Conservation (phyloP, 2,888 invertebrate genomes). For the Drosophila paranaensis region DNA sequence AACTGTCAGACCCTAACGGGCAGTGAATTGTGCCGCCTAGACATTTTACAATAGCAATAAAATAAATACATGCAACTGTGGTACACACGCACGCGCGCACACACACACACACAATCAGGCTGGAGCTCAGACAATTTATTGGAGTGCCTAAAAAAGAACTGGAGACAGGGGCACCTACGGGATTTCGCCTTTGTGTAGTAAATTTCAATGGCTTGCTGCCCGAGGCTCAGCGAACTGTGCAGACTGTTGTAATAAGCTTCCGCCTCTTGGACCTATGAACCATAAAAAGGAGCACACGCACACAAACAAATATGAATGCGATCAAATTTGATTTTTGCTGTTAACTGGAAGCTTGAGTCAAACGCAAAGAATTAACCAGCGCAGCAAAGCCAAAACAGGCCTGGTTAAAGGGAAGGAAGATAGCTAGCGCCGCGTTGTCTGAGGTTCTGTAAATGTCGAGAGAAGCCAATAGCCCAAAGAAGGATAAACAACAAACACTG, state of each 20-base stretch:
- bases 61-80: slow-evolving; percentile 42
- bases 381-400: slow-evolving; percentile 6
- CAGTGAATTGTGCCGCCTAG: slow-evolving; percentile 74
- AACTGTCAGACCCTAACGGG: slow-evolving; percentile 25
- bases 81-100: slow-evolving; percentile 7
- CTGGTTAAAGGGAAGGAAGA: slow-evolving; percentile 7
- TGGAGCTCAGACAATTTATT: slow-evolving; percentile 38
- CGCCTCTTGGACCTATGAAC: slow-evolving; percentile 29
- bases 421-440: slow-evolving; percentile 68
- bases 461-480: slow-evolving; percentile 57
- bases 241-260: slow-evolving; percentile 65
- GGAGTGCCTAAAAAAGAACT: slow-evolving; percentile 18
- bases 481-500: neutral
- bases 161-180: slow-evolving; percentile 11
- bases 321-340: slow-evolving; percentile 44
- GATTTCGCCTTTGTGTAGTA: slow-evolving; percentile 18
- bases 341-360: slow-evolving; percentile 44
- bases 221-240: slow-evolving; percentile 57
- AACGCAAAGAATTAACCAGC: slow-evolving; percentile 37
- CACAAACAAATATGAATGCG: slow-evolving; percentile 15
- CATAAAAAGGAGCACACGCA: slow-evolving; percentile 31
- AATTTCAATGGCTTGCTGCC: slow-evolving; percentile 57
- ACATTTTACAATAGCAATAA: slow-evolving; percentile 73
- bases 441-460: slow-evolving; percentile 33
- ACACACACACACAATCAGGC: neutral